phyloP scores from a whole-genome alignment of 2,888 invertebrate species.

The Selenia dentaria region DNA sequence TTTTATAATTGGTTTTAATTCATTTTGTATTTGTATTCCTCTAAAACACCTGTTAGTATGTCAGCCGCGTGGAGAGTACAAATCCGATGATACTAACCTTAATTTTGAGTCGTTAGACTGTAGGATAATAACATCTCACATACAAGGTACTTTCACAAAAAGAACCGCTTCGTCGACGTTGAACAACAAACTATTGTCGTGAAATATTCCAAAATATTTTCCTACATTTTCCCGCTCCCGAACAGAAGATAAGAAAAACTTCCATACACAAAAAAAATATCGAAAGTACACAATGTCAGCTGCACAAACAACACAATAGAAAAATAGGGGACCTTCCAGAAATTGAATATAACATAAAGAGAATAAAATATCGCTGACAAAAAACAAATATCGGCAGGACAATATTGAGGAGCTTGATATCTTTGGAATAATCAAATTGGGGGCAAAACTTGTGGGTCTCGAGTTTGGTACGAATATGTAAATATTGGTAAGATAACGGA shows the following conservation, averaged over 20 bases:
- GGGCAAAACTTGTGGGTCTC: conserved; percentile 38
- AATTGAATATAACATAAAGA: conserved; percentile 55
- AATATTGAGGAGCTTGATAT: conserved; percentile 52
- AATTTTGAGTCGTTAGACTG: too few relatives aligned
- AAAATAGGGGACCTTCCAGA: conserved; percentile 33
- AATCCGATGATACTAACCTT: too few relatives aligned
- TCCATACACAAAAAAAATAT: conserved; percentile 21
- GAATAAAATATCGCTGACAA: conserved; percentile 52
- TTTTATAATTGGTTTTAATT: too few relatives aligned
- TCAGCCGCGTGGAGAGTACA: too few relatives aligned
- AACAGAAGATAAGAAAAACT: conserved; percentile 13
- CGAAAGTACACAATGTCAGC: conserved; percentile 32
- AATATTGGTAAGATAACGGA: conserved; percentile 55
- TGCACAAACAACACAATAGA: conserved; percentile 35
- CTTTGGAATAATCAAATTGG: conserved; percentile 62
- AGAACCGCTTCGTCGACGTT: neutral
- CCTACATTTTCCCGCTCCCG: conserved; percentile 7
- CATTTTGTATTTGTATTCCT: too few relatives aligned
- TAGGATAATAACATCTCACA: too few relatives aligned
- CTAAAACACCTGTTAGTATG: too few relatives aligned
- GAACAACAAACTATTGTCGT: conserved; percentile 12
- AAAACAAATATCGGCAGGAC: conserved; percentile 59
- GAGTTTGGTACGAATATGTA: conserved; percentile 50
- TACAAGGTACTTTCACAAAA: conserved; percentile 1
- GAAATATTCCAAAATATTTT: conserved; percentile 9